These are phyloP conservation scores for Dascillus cervinus DNA, from an alignment of 2,888 invertebrate species.

Conservation along the genomic window DNA sequence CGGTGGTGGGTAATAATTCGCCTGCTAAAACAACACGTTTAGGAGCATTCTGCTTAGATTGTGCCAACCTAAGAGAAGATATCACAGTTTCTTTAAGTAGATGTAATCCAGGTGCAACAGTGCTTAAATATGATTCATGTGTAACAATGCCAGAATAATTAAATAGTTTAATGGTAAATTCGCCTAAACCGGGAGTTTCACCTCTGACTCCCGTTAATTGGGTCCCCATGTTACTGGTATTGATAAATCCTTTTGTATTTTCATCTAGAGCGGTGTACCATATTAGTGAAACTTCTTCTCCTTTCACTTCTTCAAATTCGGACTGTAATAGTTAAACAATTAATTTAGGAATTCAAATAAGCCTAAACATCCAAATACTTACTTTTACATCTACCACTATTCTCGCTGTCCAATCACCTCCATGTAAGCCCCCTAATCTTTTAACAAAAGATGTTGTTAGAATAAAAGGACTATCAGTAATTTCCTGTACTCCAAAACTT, in stretches of 20 bases:
- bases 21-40: conserved; percentile 55
- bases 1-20: conserved; percentile 45
- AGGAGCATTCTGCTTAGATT: conserved; percentile 45
- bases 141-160: conserved; percentile 51
- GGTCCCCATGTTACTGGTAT: conserved; percentile 46
- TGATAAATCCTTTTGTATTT: conserved; percentile 49
- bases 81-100: conserved; percentile 69
- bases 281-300: conserved; percentile 57
- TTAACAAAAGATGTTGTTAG: conserved; percentile 87
- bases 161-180: conserved; percentile 58
- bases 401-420: conserved; percentile 91
- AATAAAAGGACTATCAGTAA: conserved; percentile 69
- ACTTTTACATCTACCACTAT: conserved; percentile 57
- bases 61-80: conserved; percentile 56
- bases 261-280: conserved; percentile 82
- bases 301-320: conserved; percentile 23
- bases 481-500: conserved; percentile 85
- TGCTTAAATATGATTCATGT: conserved; percentile 67
- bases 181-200: conserved; percentile 67
- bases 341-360: background rate
- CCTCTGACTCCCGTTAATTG: conserved; percentile 60
- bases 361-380: no score
- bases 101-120: conserved; percentile 61
- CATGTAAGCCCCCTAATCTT: conserved; percentile 66
- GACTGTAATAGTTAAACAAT: conserved; percentile 13